Conservation (phyloP, 2,888 invertebrate genomes). For the Anorthoa munda region DNA sequence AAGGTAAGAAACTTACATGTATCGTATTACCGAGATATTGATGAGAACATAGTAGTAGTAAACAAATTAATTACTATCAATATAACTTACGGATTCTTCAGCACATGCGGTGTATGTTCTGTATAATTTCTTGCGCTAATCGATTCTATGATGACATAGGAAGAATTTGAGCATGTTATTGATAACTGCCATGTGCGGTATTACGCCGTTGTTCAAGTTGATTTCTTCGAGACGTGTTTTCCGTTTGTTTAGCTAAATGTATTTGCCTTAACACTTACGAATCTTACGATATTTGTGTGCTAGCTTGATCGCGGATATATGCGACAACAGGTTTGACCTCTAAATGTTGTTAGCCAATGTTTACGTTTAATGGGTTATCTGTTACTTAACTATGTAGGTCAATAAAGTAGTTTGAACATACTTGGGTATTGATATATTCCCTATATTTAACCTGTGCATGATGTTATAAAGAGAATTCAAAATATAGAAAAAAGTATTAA, state of each 20-base stretch:
- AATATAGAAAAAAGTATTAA: background rate
- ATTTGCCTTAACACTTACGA: conserved; percentile 76
- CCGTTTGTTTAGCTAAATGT: conserved; percentile 68
- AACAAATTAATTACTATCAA: conserved; percentile 83
- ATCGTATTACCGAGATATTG: conserved; percentile 48
- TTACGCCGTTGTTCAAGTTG: conserved; percentile 52
- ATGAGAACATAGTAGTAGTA: conserved; percentile 71
- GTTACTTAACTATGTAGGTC: conserved; percentile 71
- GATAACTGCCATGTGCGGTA: conserved; percentile 17
- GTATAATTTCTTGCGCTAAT: conserved; percentile 40
- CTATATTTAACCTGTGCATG: background rate
- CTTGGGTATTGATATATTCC: conserved; percentile 17
- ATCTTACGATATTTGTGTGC: conserved; percentile 74
- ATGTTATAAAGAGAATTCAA: background rate
- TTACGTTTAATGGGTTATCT: conserved; percentile 79
- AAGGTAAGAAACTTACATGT: conserved; percentile 79
- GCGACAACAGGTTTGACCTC: conserved; percentile 83
- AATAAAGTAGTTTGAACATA: conserved; percentile 63
- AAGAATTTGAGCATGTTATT: conserved; percentile 14
- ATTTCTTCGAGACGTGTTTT: conserved; percentile 50
- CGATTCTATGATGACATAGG: conserved; percentile 12
- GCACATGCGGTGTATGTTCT: conserved; percentile 42
- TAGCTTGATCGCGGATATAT: conserved; percentile 80
- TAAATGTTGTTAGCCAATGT: conserved; percentile 78
- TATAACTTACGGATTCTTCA: conserved; percentile 50